These are phyloP conservation scores for Naso thynnoides DNA, from an alignment of 2,797 vertebrate genomes.

Conservation along the genomic window DNA sequence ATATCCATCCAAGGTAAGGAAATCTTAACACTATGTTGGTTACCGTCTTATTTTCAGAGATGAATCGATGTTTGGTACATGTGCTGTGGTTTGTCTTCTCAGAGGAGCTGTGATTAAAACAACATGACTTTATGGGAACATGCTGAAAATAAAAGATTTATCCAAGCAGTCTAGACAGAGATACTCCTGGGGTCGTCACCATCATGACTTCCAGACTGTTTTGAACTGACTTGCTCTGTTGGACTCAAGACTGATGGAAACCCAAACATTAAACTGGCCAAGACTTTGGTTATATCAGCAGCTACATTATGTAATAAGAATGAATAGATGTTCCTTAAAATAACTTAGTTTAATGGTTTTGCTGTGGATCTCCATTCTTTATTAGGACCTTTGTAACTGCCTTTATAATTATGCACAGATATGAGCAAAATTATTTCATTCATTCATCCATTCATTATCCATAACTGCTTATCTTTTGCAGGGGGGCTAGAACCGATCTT, in stretches of 20 bases:
- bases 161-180: constrained; percentile 59
- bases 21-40: background rate
- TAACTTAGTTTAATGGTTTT: constrained; percentile 2
- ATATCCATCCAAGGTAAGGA: background rate
- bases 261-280: constrained; percentile 70
- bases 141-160: constrained; percentile 39
- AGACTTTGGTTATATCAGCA: constrained; percentile 54
- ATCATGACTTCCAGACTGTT: constrained; percentile 69
- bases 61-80: constrained; percentile 6
- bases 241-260: constrained; percentile 74
- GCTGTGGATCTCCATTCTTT: background rate
- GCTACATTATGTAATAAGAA: constrained; percentile 60
- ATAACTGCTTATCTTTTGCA: too few species aligned
- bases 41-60: constrained; percentile 11
- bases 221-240: constrained; percentile 73
- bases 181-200: constrained; percentile 52
- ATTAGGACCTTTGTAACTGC: background rate
- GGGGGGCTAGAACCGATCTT: too few species aligned
- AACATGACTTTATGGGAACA: constrained; percentile 37
- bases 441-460: too few species aligned
- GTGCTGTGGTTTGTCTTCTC: constrained; percentile 9
- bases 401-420: background rate
- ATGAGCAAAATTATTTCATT: background rate
- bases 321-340: constrained; percentile 21
- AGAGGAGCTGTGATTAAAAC: constrained; percentile 38